Conservation (phyloP, 1,140 invertebrate genomes). For the Trichogramma pretiosum region DNA sequence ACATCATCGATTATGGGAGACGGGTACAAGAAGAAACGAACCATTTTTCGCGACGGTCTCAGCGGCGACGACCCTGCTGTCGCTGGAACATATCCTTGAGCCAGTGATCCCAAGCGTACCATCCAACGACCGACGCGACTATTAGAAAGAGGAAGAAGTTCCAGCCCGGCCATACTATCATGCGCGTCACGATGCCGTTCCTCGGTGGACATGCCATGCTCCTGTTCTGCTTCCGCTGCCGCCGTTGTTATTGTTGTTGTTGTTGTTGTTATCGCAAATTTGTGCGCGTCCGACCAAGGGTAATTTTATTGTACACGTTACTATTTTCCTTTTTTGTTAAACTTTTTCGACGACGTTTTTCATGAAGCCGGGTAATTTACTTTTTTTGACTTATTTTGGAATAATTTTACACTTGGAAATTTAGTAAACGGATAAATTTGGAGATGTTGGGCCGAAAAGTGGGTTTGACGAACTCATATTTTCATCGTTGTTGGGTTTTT, state of each 20-base stretch:
- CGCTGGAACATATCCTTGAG: neutral
- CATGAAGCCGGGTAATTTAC: no score
- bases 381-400: neutral
- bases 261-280: no score
- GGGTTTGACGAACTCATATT: neutral
- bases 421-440: no score
- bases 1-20: no score
- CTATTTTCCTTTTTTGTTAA: neutral
- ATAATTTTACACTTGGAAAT: slow-evolving; percentile 1
- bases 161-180: slow-evolving; percentile 1
- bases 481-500: neutral
- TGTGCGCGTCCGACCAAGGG: no score
- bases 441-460: no score
- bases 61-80: no score
- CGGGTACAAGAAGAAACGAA: no score
- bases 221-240: no score
- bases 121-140: neutral
- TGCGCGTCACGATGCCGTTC: neutral
- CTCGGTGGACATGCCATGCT: neutral
- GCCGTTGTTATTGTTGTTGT: no score
- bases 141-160: slow-evolving; percentile 3
- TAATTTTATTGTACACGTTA: no score
- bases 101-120: neutral
- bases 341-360: no score
- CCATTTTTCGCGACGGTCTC: neutral